These are phyloP conservation scores for Megatriorchis doriae DNA, from an alignment of 2,113 vertebrate genomes.

Conservation along the genomic window DNA sequence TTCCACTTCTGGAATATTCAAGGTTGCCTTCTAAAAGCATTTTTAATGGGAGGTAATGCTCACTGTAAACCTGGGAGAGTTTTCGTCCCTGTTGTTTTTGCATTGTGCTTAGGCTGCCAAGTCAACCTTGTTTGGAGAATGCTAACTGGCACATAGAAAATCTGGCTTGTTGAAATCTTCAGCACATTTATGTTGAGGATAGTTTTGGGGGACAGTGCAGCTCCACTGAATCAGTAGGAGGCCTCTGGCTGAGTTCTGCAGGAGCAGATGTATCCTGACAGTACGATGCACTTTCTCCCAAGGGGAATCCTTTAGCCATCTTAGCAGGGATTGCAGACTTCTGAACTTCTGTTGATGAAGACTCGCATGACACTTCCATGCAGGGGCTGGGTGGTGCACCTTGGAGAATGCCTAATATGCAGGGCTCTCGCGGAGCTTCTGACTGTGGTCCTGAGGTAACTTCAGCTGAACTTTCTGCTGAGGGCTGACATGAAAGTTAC, in stretches of 20 bases:
- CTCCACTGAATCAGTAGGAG: not conserved
- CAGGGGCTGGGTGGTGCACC: not conserved
- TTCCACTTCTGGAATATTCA: not conserved
- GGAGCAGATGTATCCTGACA: not conserved
- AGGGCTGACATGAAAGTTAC: not conserved
- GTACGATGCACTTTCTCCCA: not conserved
- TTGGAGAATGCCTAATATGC: not conserved
- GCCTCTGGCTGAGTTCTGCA: not conserved
- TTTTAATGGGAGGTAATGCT: not conserved
- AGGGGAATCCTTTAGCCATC: not conserved
- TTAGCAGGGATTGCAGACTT: not conserved
- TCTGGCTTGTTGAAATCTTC: not conserved
- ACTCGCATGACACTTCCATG: accelerated
- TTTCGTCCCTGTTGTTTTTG: not conserved
- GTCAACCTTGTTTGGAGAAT: not conserved
- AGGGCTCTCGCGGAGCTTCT: not conserved
- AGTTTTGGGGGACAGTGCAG: not conserved
- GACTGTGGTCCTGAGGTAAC: not conserved
- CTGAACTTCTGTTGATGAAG: not conserved
- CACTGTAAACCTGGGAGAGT: not conserved
- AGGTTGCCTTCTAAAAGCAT: not conserved
- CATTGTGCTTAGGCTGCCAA: not conserved
- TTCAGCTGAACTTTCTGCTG: not conserved
- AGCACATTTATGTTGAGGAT: not conserved
- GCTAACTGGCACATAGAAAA: not conserved